Percentiles rank a stretch among this genome's conserved stretches.
These are phyloP conservation scores for Acrocephalus kingi DNA, from an alignment of 2,113 vertebrate species.

Conservation along the genomic window DNA sequence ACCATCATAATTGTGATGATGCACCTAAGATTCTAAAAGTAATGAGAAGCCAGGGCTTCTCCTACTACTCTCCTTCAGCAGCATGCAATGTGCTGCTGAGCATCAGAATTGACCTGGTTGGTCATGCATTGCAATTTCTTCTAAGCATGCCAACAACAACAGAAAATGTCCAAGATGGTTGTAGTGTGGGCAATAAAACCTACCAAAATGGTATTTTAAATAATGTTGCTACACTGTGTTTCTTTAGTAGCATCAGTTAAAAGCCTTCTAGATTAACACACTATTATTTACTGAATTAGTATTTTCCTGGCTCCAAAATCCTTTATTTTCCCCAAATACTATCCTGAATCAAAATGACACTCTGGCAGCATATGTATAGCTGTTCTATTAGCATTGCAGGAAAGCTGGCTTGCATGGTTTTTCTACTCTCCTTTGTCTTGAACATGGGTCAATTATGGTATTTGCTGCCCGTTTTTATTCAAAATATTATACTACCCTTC, in stretches of 20 bases:
- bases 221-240: conserved; percentile 43
- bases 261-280: conserved; percentile 59
- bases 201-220: conserved; percentile 61
- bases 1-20: neutral
- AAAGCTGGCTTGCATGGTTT: neutral
- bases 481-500: neutral
- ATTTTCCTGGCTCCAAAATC: conserved; percentile 52
- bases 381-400: neutral
- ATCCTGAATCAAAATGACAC: conserved; percentile 10
- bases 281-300: conserved; percentile 51
- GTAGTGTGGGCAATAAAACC: conserved; percentile 61
- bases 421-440: neutral
- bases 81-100: neutral
- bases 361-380: neutral
- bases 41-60: neutral
- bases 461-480: neutral
- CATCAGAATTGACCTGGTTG: neutral
- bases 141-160: conserved; percentile 62
- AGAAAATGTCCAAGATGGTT: conserved; percentile 60
- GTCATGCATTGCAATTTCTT: conserved; percentile 40
- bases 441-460: neutral
- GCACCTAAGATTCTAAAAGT: neutral
- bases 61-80: neutral
- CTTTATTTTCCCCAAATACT: conserved; percentile 44
- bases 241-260: conserved; percentile 49